These are phyloP conservation scores for Vireo altiloquus DNA, from an alignment of 2,113 vertebrate genomes.

Conservation along the genomic window DNA sequence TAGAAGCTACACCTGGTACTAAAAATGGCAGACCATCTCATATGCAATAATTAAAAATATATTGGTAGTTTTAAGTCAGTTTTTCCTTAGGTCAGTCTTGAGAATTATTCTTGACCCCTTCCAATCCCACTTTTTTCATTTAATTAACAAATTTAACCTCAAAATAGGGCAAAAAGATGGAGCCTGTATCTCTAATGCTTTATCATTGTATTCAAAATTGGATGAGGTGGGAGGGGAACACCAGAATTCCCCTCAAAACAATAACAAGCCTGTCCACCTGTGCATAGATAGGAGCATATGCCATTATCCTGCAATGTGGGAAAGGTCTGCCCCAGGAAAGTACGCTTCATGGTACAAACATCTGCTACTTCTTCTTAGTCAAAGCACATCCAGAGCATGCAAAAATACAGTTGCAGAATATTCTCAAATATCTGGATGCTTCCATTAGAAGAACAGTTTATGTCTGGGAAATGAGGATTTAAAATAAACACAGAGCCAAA, in stretches of 20 bases:
- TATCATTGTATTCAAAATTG: neutral
- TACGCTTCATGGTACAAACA: neutral
- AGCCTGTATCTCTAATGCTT: neutral
- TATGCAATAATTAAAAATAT: neutral
- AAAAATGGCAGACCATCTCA: neutral
- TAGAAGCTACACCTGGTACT: neutral
- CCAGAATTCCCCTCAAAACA: neutral
- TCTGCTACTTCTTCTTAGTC: neutral
- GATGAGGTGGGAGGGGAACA: neutral
- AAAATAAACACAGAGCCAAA: conserved; percentile 46
- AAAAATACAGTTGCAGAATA: conserved; percentile 31
- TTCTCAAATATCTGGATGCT: conserved; percentile 41
- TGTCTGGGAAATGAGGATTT: conserved; percentile 36
- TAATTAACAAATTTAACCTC: neutral
- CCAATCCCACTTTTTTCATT: neutral
- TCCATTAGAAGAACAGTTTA: conserved; percentile 33
- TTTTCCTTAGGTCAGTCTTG: neutral
- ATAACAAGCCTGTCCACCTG: neutral
- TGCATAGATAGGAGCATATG: too few species aligned
- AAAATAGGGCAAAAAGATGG: neutral
- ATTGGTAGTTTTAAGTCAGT: neutral
- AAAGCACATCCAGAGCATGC: neutral
- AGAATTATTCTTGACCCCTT: neutral
- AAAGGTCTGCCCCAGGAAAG: neutral
- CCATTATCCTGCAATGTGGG: too few species aligned